Evolutionary conservation across 2,888 invertebrate genomes (phyloP), one percentile per base, ranked within the genome.

Genomic region (Notocelia uddmanniana): DNA sequence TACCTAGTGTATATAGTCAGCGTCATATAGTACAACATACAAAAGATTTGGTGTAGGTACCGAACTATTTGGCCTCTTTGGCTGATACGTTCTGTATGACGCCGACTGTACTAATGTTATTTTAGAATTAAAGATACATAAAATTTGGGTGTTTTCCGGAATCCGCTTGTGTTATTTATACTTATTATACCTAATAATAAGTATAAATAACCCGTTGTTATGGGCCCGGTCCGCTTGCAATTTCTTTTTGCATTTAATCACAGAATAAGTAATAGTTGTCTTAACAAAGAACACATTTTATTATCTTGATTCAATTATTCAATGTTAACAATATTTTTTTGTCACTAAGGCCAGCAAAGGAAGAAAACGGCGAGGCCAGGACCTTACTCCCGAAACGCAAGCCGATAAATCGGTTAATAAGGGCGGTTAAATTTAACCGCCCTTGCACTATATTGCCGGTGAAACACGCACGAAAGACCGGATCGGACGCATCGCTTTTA

Each of bases 371-470:
- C 13, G 31, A 63, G 11, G 23, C n/a, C 23, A 1, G n/a, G 1
- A 3, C 13, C 11, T 26, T 11, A 60, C 26, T 52, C 15, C 31
- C 50, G 19, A 50, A 50, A 9, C 13, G 15, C 50, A 63, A 50
- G 15, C 34, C 31, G n/a, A 62, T 18, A 26, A 50, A 50, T 50
- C 50, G 60, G 15, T 23, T 11, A 50, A 52, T 68, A 31, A 52
- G 13, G 18, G n/a, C 23, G 18, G 59, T 26, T 68, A 37, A 18
- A 41, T 52, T 41, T 59, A 41, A 19, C 23, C 26, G 41, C 21
- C 59, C 68, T 60, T 41, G 68, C 68, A 50, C 68, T 52, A 60
- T 9, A 54, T 52, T 31, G 3, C 18, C 1, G 2, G n/a, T 63
- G 10, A 11, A 11, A 23, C 21, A 11, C 45, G 31, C 62, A 31